Evolutionary conservation across 1,140 invertebrate species (phyloP).

Genomic region (Grapholita molesta): DNA sequence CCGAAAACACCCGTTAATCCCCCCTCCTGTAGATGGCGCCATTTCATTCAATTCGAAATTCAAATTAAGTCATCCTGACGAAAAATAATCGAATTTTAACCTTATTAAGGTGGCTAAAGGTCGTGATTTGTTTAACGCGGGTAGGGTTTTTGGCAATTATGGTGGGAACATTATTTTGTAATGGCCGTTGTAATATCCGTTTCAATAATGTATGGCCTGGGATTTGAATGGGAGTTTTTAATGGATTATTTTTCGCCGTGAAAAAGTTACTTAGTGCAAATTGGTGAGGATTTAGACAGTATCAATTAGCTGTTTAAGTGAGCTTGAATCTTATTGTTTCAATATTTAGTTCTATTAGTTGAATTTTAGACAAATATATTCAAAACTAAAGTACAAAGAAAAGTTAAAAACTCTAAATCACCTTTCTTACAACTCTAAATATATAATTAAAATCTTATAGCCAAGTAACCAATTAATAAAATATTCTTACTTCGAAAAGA

Average conservation of each 20-base stretch:
- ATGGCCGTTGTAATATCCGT: background rate
- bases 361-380: too few relatives aligned
- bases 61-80: background rate
- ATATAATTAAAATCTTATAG: too few relatives aligned
- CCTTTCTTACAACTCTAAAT: too few relatives aligned
- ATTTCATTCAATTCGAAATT: constrained; percentile 16
- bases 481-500: too few relatives aligned
- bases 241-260: background rate
- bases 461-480: too few relatives aligned
- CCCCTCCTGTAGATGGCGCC: background rate
- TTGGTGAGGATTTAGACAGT: background rate
- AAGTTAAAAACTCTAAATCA: too few relatives aligned
- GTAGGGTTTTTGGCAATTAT: background rate
- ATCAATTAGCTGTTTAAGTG: too few relatives aligned
- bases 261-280: background rate
- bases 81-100: background rate
- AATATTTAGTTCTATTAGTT: too few relatives aligned
- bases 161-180: constrained; percentile 14
- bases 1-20: background rate
- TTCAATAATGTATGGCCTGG: constrained; percentile 8
- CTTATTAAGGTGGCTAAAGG: background rate
- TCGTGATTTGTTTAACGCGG: too few relatives aligned
- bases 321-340: too few relatives aligned
- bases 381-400: too few relatives aligned
- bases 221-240: constrained; percentile 7